Conservation (phyloP, 1,140 invertebrate genomes). For the Stegodyphus mimosarum region DNA sequence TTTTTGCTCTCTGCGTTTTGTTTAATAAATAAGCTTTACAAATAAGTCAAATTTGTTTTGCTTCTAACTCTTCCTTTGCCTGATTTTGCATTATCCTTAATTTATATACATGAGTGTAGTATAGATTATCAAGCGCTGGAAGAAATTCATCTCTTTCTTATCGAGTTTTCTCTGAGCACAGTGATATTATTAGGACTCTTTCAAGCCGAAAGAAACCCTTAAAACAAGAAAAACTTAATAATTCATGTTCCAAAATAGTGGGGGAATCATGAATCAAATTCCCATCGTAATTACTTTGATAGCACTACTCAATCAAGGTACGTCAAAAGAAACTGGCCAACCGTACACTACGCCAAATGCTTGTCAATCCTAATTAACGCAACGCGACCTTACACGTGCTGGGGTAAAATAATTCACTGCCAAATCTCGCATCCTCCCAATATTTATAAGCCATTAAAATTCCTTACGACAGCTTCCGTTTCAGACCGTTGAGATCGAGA, state of each 20-base stretch:
- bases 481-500: not conserved
- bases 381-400: slow-evolving; percentile 3
- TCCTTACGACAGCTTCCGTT: slow-evolving; percentile 37
- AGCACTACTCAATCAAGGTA: slow-evolving; percentile 20
- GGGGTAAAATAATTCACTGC: not conserved
- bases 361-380: slow-evolving; percentile 49
- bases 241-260: no score
- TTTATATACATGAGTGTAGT: no score
- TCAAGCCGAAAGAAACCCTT: not conserved
- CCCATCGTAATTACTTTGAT: slow-evolving; percentile 26
- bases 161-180: no score
- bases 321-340: slow-evolving; percentile 1
- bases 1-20: no score
- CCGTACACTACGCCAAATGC: not conserved
- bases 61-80: no score
- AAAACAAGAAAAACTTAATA: not conserved
- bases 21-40: no score
- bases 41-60: no score
- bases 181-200: no score
- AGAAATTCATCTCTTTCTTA: no score
- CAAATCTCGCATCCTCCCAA: not conserved
- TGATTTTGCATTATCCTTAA: no score
- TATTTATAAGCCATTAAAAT: slow-evolving; percentile 45
- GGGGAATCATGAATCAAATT: slow-evolving; percentile 11
- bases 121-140: no score